Evolutionary conservation across 2,113 vertebrate genomes (phyloP), one percentile per base, ranked within the genome.

Genomic region (Menura novaehollandiae): DNA sequence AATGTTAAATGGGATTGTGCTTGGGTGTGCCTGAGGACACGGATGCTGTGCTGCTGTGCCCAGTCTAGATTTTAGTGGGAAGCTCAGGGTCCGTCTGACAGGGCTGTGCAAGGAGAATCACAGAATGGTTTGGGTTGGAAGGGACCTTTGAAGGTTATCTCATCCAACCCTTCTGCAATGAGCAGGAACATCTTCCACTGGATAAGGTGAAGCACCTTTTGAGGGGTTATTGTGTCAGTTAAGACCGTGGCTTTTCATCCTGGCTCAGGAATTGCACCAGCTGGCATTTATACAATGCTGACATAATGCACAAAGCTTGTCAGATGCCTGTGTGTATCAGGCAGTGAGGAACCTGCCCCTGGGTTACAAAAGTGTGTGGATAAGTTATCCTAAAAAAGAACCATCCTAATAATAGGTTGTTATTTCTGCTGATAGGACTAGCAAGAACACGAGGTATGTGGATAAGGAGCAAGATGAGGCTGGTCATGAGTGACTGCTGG

Each of bases 1-100:
- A 47, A 2, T 10, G 4, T 11, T 8, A 0, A 6, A 1, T 5
- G 9, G 2, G 5, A 4, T 1, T 5, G 35, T 22, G 59, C 44
- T 6, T 5, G 64, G 26, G n/a, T 13, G 47, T 18, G 43, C 71
- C 47, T 6, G 41, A 6, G 85, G 33, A 16, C 6, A 7, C 0
- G 41, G 46, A 21, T 10, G 11, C 46, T 26, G 51, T 3, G 51
- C 63, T 19, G 24, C 22, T 44, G 62, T 15, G 39, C 22, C 18
- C 27, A 1, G 59, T 9, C 49, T 10, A 43, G 47, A 19, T 11
- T 66, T 35, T 3, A 11, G 43, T 15, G 6, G 5, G 20, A 11
- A 14, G 33, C 64, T 20, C 13, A 1, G 9, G 4, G 6, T 5
- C 41, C 14, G 44, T 5, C 60, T 23, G 41, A 15, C 3, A 4